phyloP scores from a whole-genome alignment of 2,113 vertebrate genomes.

The Erpornis zantholeuca region DNA sequence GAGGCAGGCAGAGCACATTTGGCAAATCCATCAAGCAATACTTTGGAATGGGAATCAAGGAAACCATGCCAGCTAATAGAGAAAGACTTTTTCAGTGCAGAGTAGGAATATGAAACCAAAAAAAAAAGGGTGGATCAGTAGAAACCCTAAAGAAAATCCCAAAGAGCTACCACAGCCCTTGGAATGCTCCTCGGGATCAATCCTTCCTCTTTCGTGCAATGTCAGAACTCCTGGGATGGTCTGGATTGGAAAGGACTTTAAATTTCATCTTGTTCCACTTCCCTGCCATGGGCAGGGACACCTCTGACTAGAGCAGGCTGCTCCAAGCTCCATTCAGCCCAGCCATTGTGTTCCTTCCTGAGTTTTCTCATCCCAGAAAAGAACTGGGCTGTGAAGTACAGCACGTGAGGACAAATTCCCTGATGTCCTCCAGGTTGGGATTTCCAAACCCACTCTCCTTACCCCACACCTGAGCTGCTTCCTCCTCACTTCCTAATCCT shows the following conservation, averaged over 20 bases:
- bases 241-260: not conserved
- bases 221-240: not conserved
- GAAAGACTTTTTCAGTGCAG: not conserved
- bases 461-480: not conserved
- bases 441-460: not conserved
- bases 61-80: not conserved
- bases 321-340: not conserved
- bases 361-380: not conserved
- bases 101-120: not conserved
- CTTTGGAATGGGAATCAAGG: not conserved
- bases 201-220: not conserved
- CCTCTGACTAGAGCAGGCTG: not conserved
- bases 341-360: not conserved
- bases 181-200: not conserved
- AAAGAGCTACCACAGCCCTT: not conserved
- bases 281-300: not conserved
- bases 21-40: not conserved
- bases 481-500: not conserved
- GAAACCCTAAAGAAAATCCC: not conserved
- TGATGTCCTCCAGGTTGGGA: not conserved
- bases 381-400: not conserved
- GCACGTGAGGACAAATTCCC: not conserved
- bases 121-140: not conserved
- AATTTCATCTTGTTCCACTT: not conserved
- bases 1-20: not conserved